These are phyloP conservation scores for Ctenicera cuprea DNA, from an alignment of 2,888 invertebrate species.

Conservation along the genomic window DNA sequence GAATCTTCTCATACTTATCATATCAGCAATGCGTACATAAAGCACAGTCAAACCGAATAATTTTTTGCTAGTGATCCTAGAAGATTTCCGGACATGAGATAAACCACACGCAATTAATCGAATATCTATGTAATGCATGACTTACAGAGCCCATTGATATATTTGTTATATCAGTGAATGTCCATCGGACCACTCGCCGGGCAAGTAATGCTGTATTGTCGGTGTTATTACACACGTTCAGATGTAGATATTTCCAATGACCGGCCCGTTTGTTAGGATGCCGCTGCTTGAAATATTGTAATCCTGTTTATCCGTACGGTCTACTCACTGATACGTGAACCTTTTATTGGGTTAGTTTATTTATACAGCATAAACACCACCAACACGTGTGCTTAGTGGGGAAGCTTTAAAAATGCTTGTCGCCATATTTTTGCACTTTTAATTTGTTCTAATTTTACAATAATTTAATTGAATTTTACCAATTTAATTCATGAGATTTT, in stretches of 20 bases:
- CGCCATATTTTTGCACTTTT: too few species aligned
- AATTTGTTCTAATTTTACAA: too few species aligned
- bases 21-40: too few species aligned
- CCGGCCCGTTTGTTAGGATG: conserved; percentile 40
- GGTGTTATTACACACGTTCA: conserved; percentile 58
- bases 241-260: conserved; percentile 51
- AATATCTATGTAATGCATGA: conserved; percentile 49
- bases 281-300: conserved; percentile 39
- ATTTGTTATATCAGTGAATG: conserved; percentile 57
- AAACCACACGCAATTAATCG: conserved; percentile 37
- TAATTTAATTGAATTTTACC: too few species aligned
- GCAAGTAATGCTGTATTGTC: conserved; percentile 56
- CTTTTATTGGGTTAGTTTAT: conserved; percentile 24
- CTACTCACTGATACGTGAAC: conserved; percentile 32
- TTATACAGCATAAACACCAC: conserved; percentile 4
- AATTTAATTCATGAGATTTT: too few species aligned
- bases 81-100: conserved; percentile 8
- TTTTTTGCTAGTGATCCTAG: background rate
- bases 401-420: too few species aligned
- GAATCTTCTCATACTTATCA: too few species aligned
- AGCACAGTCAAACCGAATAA: background rate
- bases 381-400: too few species aligned
- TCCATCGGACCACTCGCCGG: conserved; percentile 58
- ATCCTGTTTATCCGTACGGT: conserved; percentile 17
- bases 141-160: conserved; percentile 54